Base-by-base conservation (phyloP, 2,797 vertebrate species). In the Lacerta viridis region DNA sequence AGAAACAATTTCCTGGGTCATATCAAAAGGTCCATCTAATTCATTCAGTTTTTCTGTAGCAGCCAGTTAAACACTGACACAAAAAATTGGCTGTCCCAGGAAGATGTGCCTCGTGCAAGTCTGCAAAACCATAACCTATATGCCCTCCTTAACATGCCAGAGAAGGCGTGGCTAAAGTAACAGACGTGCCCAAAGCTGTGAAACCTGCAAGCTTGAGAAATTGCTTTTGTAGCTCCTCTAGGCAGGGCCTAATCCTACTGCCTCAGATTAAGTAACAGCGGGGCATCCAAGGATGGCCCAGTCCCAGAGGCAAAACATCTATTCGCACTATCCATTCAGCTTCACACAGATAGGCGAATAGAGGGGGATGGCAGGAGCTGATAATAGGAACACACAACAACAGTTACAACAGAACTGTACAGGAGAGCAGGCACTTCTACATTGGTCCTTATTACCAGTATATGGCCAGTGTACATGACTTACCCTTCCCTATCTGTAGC, bases 151-250 rank as follows among this genome's bases (percentile, higher is more conserved):
- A 59, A 81, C 69, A 29, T 85, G 66, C 77, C 78, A 88, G 78
- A 76, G 81, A 69, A 84, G 61, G 82, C 25, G 78, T 77, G 23
- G 77, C 88, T 82, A 86, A 78, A 76, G 23, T 8, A 87, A 84
- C 61, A 71, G 46, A 46, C 77, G 61, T 46, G 74, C 71, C 82
- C 72, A 77, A 90, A 85, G 71, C 43, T 59, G 61, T 36, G 64
- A 61, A 87, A 85, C 61, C 77, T 86, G 69, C 46, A 85, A 85
- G n/a, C 82, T 72, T 77, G 39, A 29, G 43, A 84, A 75, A 39
- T 46, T 83, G 61, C 23, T 81, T 79, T 80, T 68, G 25, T 25
- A 75, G 71, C 29, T 88, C 77, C 86, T 61, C 68, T 61, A 66
- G 82, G 69, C 82, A 87, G 55, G 46, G 83, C 82, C 71, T 46